Percentiles rank a stretch among this genome's conserved stretches.
These are phyloP conservation scores for Caradrina kadenii DNA, from an alignment of 2,888 invertebrate species.

Conservation along the genomic window DNA sequence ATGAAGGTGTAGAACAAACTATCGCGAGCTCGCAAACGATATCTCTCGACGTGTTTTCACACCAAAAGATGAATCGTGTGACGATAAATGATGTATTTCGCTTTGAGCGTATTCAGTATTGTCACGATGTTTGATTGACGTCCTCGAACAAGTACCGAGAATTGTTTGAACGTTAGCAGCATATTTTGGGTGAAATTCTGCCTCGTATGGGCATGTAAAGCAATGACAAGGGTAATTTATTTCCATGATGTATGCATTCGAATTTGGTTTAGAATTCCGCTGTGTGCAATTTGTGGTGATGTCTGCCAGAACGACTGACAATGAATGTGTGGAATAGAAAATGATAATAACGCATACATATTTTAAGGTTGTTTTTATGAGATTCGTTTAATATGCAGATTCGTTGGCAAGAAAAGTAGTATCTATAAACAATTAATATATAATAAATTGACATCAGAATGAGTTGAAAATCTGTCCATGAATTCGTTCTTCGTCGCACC, in stretches of 20 bases:
- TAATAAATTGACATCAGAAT: no score
- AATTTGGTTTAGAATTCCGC: constrained; percentile 42
- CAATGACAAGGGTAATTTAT: constrained; percentile 56
- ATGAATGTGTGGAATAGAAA: constrained; percentile 21
- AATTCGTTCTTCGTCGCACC: no score
- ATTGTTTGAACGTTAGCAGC: constrained; percentile 54
- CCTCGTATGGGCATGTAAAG: constrained; percentile 37
- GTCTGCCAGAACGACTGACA: constrained; percentile 24
- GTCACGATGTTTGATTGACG: constrained; percentile 75
- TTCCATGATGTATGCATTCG: constrained; percentile 53
- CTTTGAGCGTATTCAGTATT: constrained; percentile 72
- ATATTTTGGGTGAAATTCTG: constrained; percentile 49
- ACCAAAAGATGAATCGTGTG: constrained; percentile 66
- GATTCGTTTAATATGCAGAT: background rate
- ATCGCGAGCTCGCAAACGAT: constrained; percentile 16
- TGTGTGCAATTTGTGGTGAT: constrained; percentile 41
- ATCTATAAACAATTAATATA: no score
- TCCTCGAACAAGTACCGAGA: constrained; percentile 55
- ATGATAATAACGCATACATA: background rate
- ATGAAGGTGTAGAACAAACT: background rate
- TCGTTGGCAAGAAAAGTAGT: no score
- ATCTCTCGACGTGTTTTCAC: constrained; percentile 60
- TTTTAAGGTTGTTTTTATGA: background rate
- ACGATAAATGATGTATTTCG: constrained; percentile 74
- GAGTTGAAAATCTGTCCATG: no score